phyloP scores from a whole-genome alignment of 30 jellyfish, hydroid and myxozoan species.

The Cassiopea andromeda region DNA sequence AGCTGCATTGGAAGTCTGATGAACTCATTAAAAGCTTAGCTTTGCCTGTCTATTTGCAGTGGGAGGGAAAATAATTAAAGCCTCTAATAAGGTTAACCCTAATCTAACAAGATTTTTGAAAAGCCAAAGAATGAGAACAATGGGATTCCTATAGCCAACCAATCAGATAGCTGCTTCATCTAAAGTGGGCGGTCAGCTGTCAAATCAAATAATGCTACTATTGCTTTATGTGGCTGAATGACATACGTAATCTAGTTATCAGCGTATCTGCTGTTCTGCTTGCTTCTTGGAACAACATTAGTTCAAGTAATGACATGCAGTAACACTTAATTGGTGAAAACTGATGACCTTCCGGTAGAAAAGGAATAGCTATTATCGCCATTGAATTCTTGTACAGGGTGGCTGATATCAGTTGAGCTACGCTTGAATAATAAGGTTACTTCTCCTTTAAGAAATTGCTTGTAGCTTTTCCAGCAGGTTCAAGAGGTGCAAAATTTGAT shows the following conservation, averaged over 20 bases:
- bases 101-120: neutral
- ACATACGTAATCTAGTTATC: neutral
- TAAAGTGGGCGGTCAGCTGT: neutral
- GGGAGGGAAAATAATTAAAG: slow-evolving; percentile 6
- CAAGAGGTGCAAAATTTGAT: too few relatives aligned
- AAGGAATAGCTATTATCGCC: too few relatives aligned
- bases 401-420: too few relatives aligned
- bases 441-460: too few relatives aligned
- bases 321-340: too few relatives aligned
- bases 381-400: too few relatives aligned
- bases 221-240: neutral
- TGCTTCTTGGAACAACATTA: too few relatives aligned
- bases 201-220: neutral
- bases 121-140: neutral
- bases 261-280: neutral
- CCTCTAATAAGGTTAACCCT: neutral
- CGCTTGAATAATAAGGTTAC: too few relatives aligned
- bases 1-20: neutral
- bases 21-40: neutral
- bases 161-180: neutral
- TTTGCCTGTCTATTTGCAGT: slow-evolving; percentile 10
- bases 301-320: too few relatives aligned
- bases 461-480: too few relatives aligned
- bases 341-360: too few relatives aligned
- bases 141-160: neutral